A percentile compares a stretch with the other conserved stretches of the same genome.
Conservation (phyloP, 2,113 vertebrate genomes). For the Theristicus caerulescens region DNA sequence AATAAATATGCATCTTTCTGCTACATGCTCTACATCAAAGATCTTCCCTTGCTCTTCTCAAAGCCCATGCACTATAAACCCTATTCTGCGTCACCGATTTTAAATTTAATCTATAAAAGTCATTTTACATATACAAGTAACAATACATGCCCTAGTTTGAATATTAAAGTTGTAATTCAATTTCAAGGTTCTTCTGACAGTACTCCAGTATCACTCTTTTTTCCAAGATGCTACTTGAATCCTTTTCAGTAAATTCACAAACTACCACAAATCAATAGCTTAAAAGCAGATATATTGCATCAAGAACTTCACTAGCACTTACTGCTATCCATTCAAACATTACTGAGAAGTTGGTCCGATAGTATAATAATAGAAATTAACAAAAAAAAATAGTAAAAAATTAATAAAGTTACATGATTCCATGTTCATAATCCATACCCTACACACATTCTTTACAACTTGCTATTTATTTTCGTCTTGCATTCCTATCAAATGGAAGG, state of each 20-base stretch:
- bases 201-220: not conserved
- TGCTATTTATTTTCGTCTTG: not conserved
- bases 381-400: not conserved
- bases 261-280: not conserved
- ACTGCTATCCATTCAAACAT: not conserved
- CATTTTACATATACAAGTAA: slow-evolving; percentile 68
- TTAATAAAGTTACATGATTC: not conserved
- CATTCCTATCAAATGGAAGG: not conserved
- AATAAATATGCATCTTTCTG: slow-evolving; percentile 50
- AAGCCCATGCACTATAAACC: slow-evolving; percentile 63
- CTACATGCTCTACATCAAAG: slow-evolving; percentile 24
- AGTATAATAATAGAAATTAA: not conserved
- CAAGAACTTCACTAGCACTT: not conserved
- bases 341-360: not conserved
- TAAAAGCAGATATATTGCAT: not conserved
- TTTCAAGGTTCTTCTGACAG: slow-evolving; percentile 67
- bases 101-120: slow-evolving; percentile 66
- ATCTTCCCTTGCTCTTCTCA: slow-evolving; percentile 11
- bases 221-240: not conserved
- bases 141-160: slow-evolving; percentile 48
- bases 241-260: not conserved
- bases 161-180: slow-evolving; percentile 62
- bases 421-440: not conserved
- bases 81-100: slow-evolving; percentile 61
- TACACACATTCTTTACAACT: not conserved